These are phyloP conservation scores for Notocelia uddmanniana DNA, from an alignment of 2,888 invertebrate species.

Conservation along the genomic window DNA sequence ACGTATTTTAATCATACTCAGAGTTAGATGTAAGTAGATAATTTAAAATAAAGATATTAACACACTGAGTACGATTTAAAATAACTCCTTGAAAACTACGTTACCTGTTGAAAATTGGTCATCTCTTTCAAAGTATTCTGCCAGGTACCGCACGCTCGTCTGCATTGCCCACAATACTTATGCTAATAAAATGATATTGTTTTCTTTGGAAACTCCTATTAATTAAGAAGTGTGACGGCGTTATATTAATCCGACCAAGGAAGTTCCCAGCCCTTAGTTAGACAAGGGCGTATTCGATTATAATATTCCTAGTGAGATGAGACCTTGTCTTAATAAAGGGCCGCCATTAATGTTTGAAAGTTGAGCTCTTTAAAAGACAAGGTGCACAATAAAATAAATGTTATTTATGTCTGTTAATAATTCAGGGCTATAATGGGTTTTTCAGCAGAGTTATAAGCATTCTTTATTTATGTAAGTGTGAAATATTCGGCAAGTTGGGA, in stretches of 20 bases:
- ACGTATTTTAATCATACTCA: too few relatives aligned
- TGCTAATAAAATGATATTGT: slow-evolving; percentile 85
- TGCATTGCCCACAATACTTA: slow-evolving; percentile 60
- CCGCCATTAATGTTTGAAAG: slow-evolving; percentile 79
- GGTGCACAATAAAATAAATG: slow-evolving; percentile 78
- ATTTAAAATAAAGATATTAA: too few relatives aligned
- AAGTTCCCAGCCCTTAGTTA: slow-evolving; percentile 51
- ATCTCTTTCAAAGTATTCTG: neutral
- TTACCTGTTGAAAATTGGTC: too few relatives aligned
- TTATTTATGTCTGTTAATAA: slow-evolving; percentile 78
- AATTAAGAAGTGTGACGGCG: slow-evolving; percentile 82
- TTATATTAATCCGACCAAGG: slow-evolving; percentile 82
- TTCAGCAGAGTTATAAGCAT: slow-evolving; percentile 58
- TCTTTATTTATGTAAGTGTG: slow-evolving; percentile 65
- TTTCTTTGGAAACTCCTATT: slow-evolving; percentile 85
- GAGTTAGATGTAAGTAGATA: too few relatives aligned
- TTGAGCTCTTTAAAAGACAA: slow-evolving; percentile 72
- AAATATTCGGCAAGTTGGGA: slow-evolving; percentile 56
- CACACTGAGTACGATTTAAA: too few relatives aligned
- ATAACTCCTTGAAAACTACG: too few relatives aligned
- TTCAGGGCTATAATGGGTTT: slow-evolving; percentile 75
- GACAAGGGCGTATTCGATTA: slow-evolving; percentile 10
- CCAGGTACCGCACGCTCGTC: slow-evolving; percentile 23
- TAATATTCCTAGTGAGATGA: slow-evolving; percentile 4
- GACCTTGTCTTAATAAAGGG: slow-evolving; percentile 45